Conservation (phyloP, 2,113 vertebrate genomes). For the Tamias sibiricus region DNA sequence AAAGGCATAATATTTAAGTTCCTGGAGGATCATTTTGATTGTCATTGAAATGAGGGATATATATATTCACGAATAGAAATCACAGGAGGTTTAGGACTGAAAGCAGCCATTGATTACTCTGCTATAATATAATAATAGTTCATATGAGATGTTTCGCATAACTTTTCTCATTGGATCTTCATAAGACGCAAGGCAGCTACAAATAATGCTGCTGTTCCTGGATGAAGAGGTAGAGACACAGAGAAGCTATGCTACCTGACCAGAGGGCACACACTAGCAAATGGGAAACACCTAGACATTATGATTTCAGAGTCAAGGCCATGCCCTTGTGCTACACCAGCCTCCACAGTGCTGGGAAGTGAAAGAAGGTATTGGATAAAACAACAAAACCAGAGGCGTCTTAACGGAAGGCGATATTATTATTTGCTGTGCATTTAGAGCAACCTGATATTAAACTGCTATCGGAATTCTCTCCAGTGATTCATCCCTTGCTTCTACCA, state of each 20-base stretch:
- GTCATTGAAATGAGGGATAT: background rate
- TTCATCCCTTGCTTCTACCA: background rate
- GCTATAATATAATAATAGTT: background rate
- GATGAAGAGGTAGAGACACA: background rate
- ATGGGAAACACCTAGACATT: too few relatives aligned
- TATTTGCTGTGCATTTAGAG: background rate
- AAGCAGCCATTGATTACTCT: background rate
- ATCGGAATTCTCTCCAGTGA: background rate
- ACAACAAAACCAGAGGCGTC: rapidly evolving
- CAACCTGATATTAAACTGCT: background rate
- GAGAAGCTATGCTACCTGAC: background rate
- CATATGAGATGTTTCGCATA: background rate
- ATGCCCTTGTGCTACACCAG: rapidly evolving
- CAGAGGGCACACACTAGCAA: background rate
- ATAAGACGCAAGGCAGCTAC: background rate
- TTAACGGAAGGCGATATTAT: background rate
- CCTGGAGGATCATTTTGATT: background rate
- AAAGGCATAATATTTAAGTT: background rate
- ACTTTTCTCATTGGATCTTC: background rate
- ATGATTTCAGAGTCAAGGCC: background rate
- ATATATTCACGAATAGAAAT: background rate
- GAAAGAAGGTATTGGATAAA: background rate
- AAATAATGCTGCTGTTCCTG: background rate
- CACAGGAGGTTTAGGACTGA: background rate
- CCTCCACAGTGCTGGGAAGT: background rate